Evolutionary conservation across 2,888 invertebrate species (phyloP).

Genomic region (Noctua fimbriata): DNA sequence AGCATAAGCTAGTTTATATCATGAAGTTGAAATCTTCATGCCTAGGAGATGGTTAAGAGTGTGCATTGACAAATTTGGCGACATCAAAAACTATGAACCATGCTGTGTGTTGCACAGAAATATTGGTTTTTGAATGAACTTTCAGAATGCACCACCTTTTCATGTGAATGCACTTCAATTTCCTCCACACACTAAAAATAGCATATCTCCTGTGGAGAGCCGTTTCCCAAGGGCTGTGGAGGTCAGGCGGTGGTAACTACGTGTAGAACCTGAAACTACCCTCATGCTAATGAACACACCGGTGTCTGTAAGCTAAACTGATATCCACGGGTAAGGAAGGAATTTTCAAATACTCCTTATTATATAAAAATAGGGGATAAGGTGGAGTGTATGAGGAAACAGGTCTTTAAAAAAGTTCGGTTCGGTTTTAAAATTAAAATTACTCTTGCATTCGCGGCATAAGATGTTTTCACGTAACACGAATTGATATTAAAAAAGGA

Average conservation of each 20-base stretch:
- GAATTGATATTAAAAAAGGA: too few relatives aligned
- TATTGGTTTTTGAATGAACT: not conserved
- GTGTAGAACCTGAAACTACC: conserved; percentile 55
- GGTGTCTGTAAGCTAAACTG: conserved; percentile 38
- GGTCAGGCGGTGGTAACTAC: conserved; percentile 47
- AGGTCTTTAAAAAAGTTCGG: too few relatives aligned
- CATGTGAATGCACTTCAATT: conserved; percentile 2
- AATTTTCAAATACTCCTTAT: not conserved
- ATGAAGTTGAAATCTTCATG: too few relatives aligned
- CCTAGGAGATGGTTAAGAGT: not conserved
- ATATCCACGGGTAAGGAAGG: not conserved
- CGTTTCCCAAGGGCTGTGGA: conserved; percentile 40
- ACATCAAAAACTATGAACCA: not conserved
- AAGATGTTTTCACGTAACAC: too few relatives aligned
- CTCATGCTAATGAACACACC: conserved; percentile 51
- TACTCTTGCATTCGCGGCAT: too few relatives aligned
- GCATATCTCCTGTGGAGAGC: conserved; percentile 8
- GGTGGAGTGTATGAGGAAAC: not conserved
- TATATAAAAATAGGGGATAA: not conserved
- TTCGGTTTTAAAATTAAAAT: too few relatives aligned
- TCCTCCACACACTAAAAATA: conserved; percentile 27
- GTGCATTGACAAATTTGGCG: too few relatives aligned
- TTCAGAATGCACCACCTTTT: not conserved
- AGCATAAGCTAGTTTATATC: too few relatives aligned
- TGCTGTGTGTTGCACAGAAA: not conserved